Percentiles rank a stretch among this genome's conserved stretches.
Conservation (phyloP, 2,888 invertebrate species). For the Clistopyga incitator region DNA sequence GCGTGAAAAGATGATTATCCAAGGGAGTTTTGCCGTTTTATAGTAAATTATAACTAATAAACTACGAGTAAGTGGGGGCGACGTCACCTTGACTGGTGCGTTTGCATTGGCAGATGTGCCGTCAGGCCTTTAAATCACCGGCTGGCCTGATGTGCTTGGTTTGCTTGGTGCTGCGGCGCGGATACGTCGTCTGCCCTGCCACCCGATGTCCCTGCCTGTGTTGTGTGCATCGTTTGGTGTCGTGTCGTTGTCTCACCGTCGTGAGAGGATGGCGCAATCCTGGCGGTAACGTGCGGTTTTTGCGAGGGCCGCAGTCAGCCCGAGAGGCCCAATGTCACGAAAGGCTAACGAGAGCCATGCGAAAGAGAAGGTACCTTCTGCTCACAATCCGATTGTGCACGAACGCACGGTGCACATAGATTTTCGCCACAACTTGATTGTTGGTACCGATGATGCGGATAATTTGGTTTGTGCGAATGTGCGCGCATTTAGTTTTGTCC, state of each 20-base stretch:
- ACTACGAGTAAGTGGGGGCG: constrained; percentile 69
- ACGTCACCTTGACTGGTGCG: constrained; percentile 83
- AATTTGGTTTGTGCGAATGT: too few relatives aligned
- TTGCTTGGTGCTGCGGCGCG: neutral
- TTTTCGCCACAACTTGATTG: too few relatives aligned
- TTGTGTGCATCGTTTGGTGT: neutral
- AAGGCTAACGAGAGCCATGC: neutral
- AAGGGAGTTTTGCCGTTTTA: constrained; percentile 83
- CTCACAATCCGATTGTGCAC: too few relatives aligned
- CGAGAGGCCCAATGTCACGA: constrained; percentile 30
- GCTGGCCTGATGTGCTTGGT: constrained; percentile 31
- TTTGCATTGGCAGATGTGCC: constrained; percentile 84
- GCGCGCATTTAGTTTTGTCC: too few relatives aligned
- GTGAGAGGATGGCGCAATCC: constrained; percentile 65
- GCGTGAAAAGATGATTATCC: constrained; percentile 80
- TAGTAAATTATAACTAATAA: constrained; percentile 84
- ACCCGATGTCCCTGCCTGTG: constrained; percentile 4
- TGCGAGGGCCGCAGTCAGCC: constrained; percentile 37
- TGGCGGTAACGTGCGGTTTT: constrained; percentile 26
- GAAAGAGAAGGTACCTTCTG: neutral
- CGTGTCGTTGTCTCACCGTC: constrained; percentile 63
- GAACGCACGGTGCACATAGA: too few relatives aligned
- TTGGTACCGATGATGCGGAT: too few relatives aligned
- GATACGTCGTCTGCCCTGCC: constrained; percentile 17
- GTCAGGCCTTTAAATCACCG: constrained; percentile 82